Evolutionary conservation across 2,888 invertebrate genomes (phyloP), one percentile per base, ranked within the genome.

Genomic region (Drosophila prolongata): DNA sequence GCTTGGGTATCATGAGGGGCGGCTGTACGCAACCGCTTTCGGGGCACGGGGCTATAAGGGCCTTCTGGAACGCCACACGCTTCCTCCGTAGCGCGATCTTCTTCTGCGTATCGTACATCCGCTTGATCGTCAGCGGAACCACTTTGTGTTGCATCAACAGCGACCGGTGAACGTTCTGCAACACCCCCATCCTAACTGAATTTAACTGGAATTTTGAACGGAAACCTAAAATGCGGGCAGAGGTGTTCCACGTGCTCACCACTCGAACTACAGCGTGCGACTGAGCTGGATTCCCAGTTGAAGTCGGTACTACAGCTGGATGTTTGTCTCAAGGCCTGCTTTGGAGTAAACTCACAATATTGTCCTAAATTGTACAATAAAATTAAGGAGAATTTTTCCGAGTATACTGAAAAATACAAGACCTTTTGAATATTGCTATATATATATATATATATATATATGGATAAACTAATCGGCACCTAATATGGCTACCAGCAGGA

Each of bases 11-110:
- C 35, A 34, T 35, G 43, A 14, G 34, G 3, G 19, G 13, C 52
- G 66, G 13, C 61, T 75, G 56, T 13, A 35, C 24, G 43, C 59
- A 59, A 0, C 14, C 10, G 1, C 46, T 59, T 3, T 70, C 70
- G 1, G 65, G 53, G 9, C 79, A 76, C 0, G 71, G 64, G 3
- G 44, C 43, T 13, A 0, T 16, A 4, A 3, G 4, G 1, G 1
- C n/a, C 11, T n/a, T 13, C 1, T 40, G 30, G 1, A n/a, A 11
- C 2, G 37, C 44, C 1, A 44, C 34, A 0, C 54, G 59, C 0
- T 27, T 5, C 9, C 40, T 37, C 1, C 69, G 46, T 0, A 27
- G 27, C 0, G n/a, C 44, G 4, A 64, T 1, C 35, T 11, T 57
- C 0, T 0, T 30, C 37, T 61, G 35, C 5, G 50, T 19, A 16